Base-by-base conservation (phyloP, 1,140 invertebrate genomes). In the Zaprionus lachaisei region DNA sequence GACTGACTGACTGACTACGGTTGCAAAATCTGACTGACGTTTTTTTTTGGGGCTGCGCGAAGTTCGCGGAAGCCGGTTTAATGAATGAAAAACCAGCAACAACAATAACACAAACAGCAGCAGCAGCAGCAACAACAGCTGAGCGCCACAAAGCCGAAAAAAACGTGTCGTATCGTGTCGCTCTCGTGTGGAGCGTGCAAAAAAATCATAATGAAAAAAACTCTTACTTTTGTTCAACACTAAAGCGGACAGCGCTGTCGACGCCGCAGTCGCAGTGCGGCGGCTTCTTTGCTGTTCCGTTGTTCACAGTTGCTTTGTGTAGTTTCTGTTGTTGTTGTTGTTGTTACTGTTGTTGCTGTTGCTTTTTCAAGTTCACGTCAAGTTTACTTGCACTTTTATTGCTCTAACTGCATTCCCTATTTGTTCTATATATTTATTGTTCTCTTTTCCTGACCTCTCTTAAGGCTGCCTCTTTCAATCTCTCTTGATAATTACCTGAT, bases 1-100 rank as follows among this genome's bases (percentile, higher is more conserved):
- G 20, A 51, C 22, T 63, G 69, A 80, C 72, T 54, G 73, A 79
- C 72, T 54, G 73, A 79, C 75, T 69, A 37, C 51, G 47, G 51
- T 37, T 69, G 37, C 49, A 44, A 51, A 51, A 54, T 24, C 57
- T 22, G n/a, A 38, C 15, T 28, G 54, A 24, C 51, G 51, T 24
- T n/a, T 47, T 63, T 67, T 54, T 41, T 76, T 77, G 77, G 83
- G 70, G 79, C 77, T 75, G 72, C 47, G 67, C 66, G 24, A 60
- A 26, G 68, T 83, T 80, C 78, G 81, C 79, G 75, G 85, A 90
- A 89, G 85, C 85, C 85, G 85, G 85, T 90, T 90, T 90, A 85
- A 90, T 89, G 85, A 89, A 89, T 89, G 85, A 89, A 89, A 87
- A 80, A 65, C 60, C 80, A 72, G 54, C 67, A 81, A 63, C 67